These are phyloP conservation scores for Agelas oroides DNA, from an alignment of 37 sponge, comb jelly and placozoan genomes.

Conservation along the genomic window DNA sequence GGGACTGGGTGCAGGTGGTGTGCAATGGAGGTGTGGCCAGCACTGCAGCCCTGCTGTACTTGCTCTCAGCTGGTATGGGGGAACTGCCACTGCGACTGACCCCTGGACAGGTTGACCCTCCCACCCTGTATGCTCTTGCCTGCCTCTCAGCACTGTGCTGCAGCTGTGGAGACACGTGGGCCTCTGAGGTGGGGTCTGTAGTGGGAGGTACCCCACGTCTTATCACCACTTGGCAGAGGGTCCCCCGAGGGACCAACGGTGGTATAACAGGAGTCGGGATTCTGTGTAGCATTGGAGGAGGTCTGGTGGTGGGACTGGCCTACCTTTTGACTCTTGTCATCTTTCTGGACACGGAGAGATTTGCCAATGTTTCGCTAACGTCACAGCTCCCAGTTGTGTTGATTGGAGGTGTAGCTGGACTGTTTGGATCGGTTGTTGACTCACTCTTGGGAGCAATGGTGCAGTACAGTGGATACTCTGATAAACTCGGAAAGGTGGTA, in stretches of 20 bases:
- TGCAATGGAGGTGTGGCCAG: slow-evolving; percentile 88
- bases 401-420: slow-evolving; percentile 63
- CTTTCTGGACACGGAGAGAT: background rate
- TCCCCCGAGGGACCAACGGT: slow-evolving; percentile 94
- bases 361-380: background rate
- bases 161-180: slow-evolving; percentile 97
- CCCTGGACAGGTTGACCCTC: background rate
- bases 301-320: slow-evolving; percentile 72
- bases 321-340: slow-evolving; percentile 43
- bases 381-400: slow-evolving; percentile 48
- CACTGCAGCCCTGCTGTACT: slow-evolving; percentile 65
- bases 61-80: slow-evolving; percentile 44
- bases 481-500: slow-evolving; percentile 50
- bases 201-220: slow-evolving; percentile 78
- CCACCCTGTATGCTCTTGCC: slow-evolving; percentile 50
- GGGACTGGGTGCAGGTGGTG: slow-evolving; percentile 88
- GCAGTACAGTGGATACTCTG: slow-evolving; percentile 81
- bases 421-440: slow-evolving; percentile 85
- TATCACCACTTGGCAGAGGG: slow-evolving; percentile 71
- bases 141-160: slow-evolving; percentile 73
- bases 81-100: slow-evolving; percentile 39
- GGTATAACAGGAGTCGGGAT: slow-evolving; percentile 81
- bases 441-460: slow-evolving; percentile 88
- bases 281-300: slow-evolving; percentile 78
- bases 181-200: slow-evolving; percentile 92